These are phyloP conservation scores for Druon quercuslanigerum DNA, from an alignment of 1,140 invertebrate genomes.

Conservation along the genomic window DNA sequence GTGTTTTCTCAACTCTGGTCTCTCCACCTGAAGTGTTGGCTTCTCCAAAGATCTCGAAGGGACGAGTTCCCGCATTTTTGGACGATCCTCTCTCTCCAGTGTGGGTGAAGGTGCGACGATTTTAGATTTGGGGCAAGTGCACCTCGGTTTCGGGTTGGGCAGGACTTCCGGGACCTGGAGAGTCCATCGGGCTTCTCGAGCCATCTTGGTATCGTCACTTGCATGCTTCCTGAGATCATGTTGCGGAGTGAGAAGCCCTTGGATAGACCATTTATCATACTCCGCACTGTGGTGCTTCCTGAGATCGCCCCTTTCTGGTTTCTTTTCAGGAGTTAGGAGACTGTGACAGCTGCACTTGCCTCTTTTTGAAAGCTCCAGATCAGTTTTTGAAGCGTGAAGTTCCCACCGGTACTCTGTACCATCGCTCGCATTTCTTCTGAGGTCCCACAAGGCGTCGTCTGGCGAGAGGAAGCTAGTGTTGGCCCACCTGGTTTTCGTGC, in stretches of 20 bases:
- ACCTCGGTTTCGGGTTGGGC: constrained; percentile 68
- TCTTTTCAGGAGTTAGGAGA: constrained; percentile 60
- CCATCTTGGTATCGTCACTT: constrained; percentile 70
- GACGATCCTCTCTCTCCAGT: constrained; percentile 42
- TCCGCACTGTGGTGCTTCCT: constrained; percentile 72
- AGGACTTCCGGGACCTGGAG: constrained; percentile 69
- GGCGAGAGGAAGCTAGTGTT: constrained; percentile 66
- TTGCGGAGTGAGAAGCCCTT: constrained; percentile 45
- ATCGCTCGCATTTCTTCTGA: constrained; percentile 60
- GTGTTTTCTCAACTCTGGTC: constrained; percentile 64
- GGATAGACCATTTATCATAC: constrained; percentile 69
- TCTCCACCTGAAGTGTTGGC: constrained; percentile 38
- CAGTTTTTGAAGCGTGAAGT: constrained; percentile 68
- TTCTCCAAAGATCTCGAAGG: constrained; percentile 12
- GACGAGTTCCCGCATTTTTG: constrained; percentile 32
- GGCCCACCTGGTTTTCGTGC: constrained; percentile 60
- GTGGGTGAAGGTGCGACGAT: constrained; percentile 53
- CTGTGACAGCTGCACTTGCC: constrained; percentile 67
- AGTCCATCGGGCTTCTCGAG: constrained; percentile 60
- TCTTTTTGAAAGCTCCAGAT: constrained; percentile 61
- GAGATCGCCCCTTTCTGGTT: constrained; percentile 65
- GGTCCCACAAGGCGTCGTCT: constrained; percentile 66
- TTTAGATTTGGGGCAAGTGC: constrained; percentile 68
- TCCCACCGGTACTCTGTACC: constrained; percentile 71
- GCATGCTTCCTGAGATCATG: constrained; percentile 70